Conservation (phyloP, 2,113 vertebrate species). For the Ascaphus truei region DNA sequence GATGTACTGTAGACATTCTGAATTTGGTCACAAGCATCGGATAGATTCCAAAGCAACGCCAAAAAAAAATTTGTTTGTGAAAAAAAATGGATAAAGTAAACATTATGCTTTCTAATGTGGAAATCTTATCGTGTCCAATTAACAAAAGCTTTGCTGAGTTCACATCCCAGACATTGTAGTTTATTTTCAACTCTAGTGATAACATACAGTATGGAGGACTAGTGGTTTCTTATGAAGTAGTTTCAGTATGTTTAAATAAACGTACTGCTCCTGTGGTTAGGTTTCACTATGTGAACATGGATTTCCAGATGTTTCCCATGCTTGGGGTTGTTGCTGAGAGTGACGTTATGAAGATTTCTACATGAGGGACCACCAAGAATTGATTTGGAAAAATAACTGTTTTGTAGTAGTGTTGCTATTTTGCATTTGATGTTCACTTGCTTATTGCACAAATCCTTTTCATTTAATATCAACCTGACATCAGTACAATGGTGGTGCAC, state of each 20-base stretch:
- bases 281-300: conserved; percentile 25
- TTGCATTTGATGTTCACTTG: too few relatives aligned
- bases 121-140: conserved; percentile 39
- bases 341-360: neutral
- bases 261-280: conserved; percentile 36
- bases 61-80: conserved; percentile 56
- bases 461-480: too few relatives aligned
- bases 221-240: conserved; percentile 24
- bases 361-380: conserved; percentile 16
- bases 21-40: conserved; percentile 40
- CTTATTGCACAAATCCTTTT: too few relatives aligned
- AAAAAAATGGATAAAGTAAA: conserved; percentile 52
- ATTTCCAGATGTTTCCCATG: conserved; percentile 31
- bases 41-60: conserved; percentile 47
- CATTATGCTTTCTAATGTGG: conserved; percentile 54
- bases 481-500: too few relatives aligned
- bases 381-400: neutral
- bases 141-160: conserved; percentile 38
- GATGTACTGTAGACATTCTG: conserved; percentile 50
- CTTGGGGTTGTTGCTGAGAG: neutral
- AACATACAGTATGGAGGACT: conserved; percentile 29
- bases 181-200: conserved; percentile 44
- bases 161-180: conserved; percentile 41
- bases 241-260: conserved; percentile 45
- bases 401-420: too few relatives aligned